A percentile compares a stretch with the other conserved stretches of the same genome.
phyloP scores from a whole-genome alignment of 1,140 invertebrate genomes.

The Colletes gigas region DNA sequence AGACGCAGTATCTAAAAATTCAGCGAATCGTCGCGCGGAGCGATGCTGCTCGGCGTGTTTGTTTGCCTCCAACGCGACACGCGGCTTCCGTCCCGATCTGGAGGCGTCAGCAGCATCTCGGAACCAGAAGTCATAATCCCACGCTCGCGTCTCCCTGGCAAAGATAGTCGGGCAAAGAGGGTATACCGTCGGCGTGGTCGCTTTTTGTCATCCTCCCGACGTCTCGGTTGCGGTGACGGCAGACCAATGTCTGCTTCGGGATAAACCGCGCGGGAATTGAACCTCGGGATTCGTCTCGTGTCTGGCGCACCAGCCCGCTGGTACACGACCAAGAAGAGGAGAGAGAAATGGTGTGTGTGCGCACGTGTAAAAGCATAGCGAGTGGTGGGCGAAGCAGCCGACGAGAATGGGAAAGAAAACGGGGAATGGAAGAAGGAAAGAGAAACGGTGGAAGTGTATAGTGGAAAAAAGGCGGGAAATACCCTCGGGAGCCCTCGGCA shows the following conservation, averaged over 20 bases:
- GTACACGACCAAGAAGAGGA: conserved; percentile 21
- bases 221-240: conserved; percentile 59
- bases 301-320: conserved; percentile 52
- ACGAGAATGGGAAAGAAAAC: conserved; percentile 22
- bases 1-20: no score
- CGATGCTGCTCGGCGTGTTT: neutral
- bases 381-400: conserved; percentile 30
- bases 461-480: conserved; percentile 74
- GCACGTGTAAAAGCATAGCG: conserved; percentile 50
- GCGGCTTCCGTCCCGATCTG: neutral
- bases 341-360: conserved; percentile 7
- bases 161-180: neutral
- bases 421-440: conserved; percentile 28
- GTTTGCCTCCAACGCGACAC: neutral
- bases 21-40: no score
- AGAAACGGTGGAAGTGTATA: conserved; percentile 42
- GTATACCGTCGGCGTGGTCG: conserved; percentile 31
- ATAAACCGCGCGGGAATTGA: conserved; percentile 78
- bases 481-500: conserved; percentile 78
- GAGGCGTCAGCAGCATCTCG: neutral
- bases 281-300: conserved; percentile 76
- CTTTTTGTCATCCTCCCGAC: conserved; percentile 41
- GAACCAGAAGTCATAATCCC: conserved; percentile 23
- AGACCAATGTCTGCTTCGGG: conserved; percentile 53
- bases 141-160: neutral